Conservation (phyloP, 53 echinoderm and acorn worm genomes). For the Holothuria scabra region DNA sequence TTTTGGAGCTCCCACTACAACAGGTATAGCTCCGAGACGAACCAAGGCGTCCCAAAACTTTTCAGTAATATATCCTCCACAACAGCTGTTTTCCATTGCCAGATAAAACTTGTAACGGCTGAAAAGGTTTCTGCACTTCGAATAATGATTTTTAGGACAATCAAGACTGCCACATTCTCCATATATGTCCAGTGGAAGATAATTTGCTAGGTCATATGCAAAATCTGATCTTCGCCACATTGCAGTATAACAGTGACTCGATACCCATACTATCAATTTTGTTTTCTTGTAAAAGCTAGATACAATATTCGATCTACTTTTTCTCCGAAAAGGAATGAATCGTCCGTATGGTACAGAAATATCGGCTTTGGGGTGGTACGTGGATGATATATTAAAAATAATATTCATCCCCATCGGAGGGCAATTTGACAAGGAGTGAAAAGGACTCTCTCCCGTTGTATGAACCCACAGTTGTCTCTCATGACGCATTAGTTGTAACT, state of each 20-base stretch:
- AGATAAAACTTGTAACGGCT: constrained; percentile 61
- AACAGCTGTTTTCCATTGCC: constrained; percentile 63
- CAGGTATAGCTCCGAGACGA: constrained; percentile 54
- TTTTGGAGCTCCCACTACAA: constrained; percentile 64
- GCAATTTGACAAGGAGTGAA: background rate
- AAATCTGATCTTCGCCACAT: constrained; percentile 69
- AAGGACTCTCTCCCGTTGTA: background rate
- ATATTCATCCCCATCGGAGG: background rate
- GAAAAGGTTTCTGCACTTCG: constrained; percentile 46
- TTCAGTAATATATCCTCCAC: constrained; percentile 62
- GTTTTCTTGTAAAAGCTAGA: constrained; percentile 6
- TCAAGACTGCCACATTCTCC: constrained; percentile 63
- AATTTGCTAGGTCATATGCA: constrained; percentile 26
- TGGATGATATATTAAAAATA: background rate
- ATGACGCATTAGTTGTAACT: background rate
- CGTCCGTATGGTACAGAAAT: background rate
- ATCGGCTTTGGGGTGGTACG: constrained; percentile 4
- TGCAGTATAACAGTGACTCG: constrained; percentile 59
- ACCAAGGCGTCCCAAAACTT: constrained; percentile 60
- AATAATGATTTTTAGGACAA: constrained; percentile 52
- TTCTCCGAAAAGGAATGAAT: background rate
- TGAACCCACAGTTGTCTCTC: background rate
- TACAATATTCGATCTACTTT: too few species aligned
- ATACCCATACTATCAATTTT: constrained; percentile 63
- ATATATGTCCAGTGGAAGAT: constrained; percentile 56